Percentiles rank a stretch among this genome's conserved stretches.
Evolutionary conservation across 2,113 vertebrate genomes (phyloP).

Genomic region (Etia nguti): DNA sequence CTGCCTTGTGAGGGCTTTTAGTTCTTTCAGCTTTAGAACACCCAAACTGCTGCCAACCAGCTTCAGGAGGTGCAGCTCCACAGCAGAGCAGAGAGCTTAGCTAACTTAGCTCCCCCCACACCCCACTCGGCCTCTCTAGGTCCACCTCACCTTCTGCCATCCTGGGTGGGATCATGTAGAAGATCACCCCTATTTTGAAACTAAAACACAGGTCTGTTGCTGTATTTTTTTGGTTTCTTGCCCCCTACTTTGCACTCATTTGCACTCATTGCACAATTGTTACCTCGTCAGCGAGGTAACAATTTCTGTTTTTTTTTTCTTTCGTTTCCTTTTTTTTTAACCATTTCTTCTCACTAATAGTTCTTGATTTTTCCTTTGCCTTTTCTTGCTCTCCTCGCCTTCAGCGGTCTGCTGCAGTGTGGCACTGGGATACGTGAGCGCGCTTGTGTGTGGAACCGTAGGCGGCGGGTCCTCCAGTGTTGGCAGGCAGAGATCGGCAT

Average conservation of each 20-base stretch:
- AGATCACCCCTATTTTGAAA: conserved; percentile 17
- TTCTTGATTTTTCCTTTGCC: not conserved
- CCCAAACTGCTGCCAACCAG: conserved; percentile 11
- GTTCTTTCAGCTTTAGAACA: not conserved
- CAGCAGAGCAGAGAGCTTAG: not conserved
- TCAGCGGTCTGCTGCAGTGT: conserved; percentile 6
- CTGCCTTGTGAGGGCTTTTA: conserved; percentile 10
- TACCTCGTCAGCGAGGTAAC: conserved; percentile 55
- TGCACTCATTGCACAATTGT: too few relatives aligned
- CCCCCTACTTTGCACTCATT: conserved; percentile 3
- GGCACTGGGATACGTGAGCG: not conserved
- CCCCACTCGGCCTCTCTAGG: not conserved
- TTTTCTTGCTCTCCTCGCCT: not conserved
- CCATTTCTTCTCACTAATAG: not conserved
- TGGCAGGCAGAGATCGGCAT: conserved; percentile 33
- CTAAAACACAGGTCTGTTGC: not conserved
- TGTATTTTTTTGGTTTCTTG: not conserved
- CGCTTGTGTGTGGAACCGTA: not conserved
- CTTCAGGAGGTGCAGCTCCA: conserved; percentile 3
- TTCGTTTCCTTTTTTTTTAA: not conserved
- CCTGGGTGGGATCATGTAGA: conserved; percentile 33
- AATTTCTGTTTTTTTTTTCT: not conserved
- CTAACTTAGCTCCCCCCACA: not conserved
- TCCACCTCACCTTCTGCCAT: conserved; percentile 7
- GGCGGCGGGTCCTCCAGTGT: conserved; percentile 39